Evolutionary conservation across 1,140 invertebrate species (phyloP), one percentile per base, ranked within the genome.

Genomic region (Leucophenga varia): DNA sequence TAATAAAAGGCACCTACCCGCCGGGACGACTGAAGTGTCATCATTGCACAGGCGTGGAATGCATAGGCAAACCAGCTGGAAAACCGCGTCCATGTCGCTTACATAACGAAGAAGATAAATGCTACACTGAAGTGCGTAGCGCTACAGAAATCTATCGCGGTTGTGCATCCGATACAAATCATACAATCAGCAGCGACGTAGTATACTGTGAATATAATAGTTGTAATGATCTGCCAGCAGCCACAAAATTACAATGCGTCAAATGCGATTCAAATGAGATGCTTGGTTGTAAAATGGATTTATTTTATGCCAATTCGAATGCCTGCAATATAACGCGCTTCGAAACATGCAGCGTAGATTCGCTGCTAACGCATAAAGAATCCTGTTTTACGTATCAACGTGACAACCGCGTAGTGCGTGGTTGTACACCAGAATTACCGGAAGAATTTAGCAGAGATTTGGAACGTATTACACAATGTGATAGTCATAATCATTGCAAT

Each of bases 21-120:
- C 68, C 68, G 0, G 68, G 68, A 1, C 58, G 68, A 5, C 56
- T 72, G 13, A 72, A 72, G 21, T 72, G 68, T 5, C 51, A 72
- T 47, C 67, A 72, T n/a, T 72, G 68, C n/a, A 39, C 41, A 1
- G 60, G 60, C 0, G 31, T 17, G 10, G 28, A 35, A 14, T 72
- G 68, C 19, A 54, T 72, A 7, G 25, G 17, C 1, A 36, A 43
- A 19, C 64, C 48, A 0, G 22, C 30, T 1, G 47, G 43, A 0
- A 68, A 65, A 9, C 60, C 68, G 0, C 52, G 34, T 6, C 68
- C 68, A 3, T 72, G 68, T 34, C 60, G 34, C 4, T 41, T 56
- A n/a, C 61, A 69, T 17, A 35, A 31, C 1, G 68, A 72, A 34
- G 54, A 56, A 22, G 68, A 72, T 47, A 40, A 59, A 2, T 72